A percentile compares a stretch with the other conserved stretches of the same genome.
Evolutionary conservation across 92 coral and sea anemone genomes (phyloP).

Genomic region (Siderastrea siderea): DNA sequence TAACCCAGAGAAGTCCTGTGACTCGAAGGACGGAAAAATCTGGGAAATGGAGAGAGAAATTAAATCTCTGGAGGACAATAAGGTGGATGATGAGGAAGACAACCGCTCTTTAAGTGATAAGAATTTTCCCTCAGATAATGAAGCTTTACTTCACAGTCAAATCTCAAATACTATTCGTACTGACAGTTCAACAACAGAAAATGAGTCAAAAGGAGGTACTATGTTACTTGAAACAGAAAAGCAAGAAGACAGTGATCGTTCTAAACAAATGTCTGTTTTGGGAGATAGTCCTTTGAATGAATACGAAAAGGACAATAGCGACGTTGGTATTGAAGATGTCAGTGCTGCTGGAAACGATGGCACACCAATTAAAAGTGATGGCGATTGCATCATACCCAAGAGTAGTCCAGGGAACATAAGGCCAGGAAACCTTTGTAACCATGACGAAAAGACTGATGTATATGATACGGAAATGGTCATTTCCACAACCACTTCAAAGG

Average conservation of each 20-base stretch:
- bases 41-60: neutral
- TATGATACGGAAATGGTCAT: neutral
- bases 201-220: neutral
- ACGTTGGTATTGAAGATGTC: neutral
- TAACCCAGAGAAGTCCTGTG: neutral
- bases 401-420: neutral
- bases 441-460: neutral
- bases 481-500: neutral
- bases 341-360: neutral
- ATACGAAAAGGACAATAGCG: neutral
- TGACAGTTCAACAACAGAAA: neutral
- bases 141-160: neutral
- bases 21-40: neutral
- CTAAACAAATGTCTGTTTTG: neutral
- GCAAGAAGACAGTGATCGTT: neutral
- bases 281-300: neutral
- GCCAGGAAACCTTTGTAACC: neutral
- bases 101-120: neutral
- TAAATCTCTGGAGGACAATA: neutral
- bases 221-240: neutral
- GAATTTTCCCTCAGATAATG: neutral
- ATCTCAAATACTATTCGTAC: neutral
- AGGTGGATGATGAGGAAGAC: neutral
- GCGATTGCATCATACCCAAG: neutral
- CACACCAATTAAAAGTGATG: neutral